These are phyloP conservation scores for Malurus splendens DNA, from an alignment of 2,797 vertebrate species.

Conservation along the genomic window DNA sequence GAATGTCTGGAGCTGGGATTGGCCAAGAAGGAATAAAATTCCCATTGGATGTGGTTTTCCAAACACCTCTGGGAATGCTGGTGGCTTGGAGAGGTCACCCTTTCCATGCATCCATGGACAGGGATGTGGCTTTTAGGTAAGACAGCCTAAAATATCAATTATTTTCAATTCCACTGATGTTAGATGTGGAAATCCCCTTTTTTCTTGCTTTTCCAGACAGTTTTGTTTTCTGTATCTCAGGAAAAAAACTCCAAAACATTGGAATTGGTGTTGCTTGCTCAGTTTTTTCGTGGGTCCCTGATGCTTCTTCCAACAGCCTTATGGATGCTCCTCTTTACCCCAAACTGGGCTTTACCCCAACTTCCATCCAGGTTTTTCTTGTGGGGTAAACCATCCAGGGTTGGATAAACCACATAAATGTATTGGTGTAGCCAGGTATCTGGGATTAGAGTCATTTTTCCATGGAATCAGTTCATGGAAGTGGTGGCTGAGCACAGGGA, in stretches of 20 bases:
- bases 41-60: neutral
- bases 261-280: neutral
- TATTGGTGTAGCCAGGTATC: neutral
- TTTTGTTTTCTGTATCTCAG: neutral
- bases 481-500: neutral
- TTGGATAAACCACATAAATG: neutral
- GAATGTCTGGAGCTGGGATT: neutral
- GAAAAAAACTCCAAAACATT: neutral
- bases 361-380: neutral
- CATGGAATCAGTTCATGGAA: neutral
- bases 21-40: neutral
- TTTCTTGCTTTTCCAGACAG: neutral
- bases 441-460: fast-evolving
- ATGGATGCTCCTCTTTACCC: neutral
- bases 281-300: neutral
- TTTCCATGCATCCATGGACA: neutral
- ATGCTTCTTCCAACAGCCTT: neutral
- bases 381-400: neutral
- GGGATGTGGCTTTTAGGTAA: neutral
- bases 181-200: neutral
- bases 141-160: neutral
- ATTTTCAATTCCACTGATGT: neutral
- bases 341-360: neutral
- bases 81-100: neutral
- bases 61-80: neutral